Conservation (phyloP, 2,888 invertebrate species). For the Willowsia nigromaculata region DNA sequence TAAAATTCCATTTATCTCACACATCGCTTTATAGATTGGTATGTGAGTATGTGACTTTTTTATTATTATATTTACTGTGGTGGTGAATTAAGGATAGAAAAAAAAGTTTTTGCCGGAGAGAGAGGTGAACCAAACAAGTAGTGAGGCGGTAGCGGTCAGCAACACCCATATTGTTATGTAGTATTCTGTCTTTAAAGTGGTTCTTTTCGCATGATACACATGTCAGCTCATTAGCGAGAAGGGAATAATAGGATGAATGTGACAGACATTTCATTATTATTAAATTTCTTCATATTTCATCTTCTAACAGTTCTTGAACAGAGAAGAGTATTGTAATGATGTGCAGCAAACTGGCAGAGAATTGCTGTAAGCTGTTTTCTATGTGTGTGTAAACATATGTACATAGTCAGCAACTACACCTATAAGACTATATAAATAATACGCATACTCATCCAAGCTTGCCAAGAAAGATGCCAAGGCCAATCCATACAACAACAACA, state of each 20-base stretch:
- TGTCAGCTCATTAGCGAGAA: slow-evolving; percentile 73
- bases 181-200: slow-evolving; percentile 50
- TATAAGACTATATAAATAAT: not conserved
- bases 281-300: slow-evolving; percentile 72
- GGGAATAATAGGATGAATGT: slow-evolving; percentile 71
- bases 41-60: not conserved
- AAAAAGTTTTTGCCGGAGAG: slow-evolving; percentile 50
- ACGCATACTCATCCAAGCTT: not conserved
- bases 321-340: slow-evolving; percentile 23
- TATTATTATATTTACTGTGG: slow-evolving; percentile 22
- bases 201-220: slow-evolving; percentile 66
- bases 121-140: slow-evolving; percentile 61
- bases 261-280: slow-evolving; percentile 73
- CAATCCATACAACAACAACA: slow-evolving; percentile 58
- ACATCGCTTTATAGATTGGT: not conserved
- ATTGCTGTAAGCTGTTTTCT: slow-evolving; percentile 12
- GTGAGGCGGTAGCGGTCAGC: slow-evolving; percentile 69
- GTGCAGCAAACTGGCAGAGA: slow-evolving; percentile 2
- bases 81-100: slow-evolving; percentile 13
- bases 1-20: slow-evolving; percentile 55
- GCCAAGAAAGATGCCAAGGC: slow-evolving; percentile 70
- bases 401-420: not conserved
- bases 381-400: not conserved
- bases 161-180: slow-evolving; percentile 65
- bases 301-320: slow-evolving; percentile 69